A percentile compares a stretch with the other conserved stretches of the same genome.
phyloP scores from a whole-genome alignment of 2,888 invertebrate genomes.

The Cephus nigrinus region DNA sequence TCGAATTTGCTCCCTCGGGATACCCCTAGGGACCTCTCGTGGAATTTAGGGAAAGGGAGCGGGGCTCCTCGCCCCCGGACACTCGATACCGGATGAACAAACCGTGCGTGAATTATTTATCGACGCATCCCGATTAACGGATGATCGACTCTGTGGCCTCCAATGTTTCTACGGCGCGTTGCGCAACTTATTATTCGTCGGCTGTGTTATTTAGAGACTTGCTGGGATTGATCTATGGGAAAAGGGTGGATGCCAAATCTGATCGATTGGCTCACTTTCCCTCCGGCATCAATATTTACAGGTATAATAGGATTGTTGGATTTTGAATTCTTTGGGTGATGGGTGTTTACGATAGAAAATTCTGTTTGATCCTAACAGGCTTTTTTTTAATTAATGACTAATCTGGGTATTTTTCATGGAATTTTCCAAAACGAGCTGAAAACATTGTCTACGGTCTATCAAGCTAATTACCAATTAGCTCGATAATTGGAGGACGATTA shows the following conservation, averaged over 20 bases:
- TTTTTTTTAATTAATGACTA: background rate
- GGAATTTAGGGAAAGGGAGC: background rate
- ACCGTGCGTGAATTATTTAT: background rate
- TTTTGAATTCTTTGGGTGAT: background rate
- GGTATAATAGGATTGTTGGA: background rate
- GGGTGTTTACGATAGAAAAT: background rate
- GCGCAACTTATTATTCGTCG: background rate
- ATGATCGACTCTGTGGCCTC: background rate
- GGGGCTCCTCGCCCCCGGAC: background rate
- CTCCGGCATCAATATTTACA: background rate
- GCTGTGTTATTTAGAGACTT: background rate
- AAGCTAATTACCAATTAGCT: background rate
- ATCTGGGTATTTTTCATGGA: background rate
- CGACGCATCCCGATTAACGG: background rate
- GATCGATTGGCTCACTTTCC: background rate
- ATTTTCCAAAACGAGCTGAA: background rate
- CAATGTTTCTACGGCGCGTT: background rate
- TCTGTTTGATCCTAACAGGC: background rate
- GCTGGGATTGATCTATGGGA: background rate
- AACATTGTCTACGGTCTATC: background rate
- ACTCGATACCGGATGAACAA: background rate
- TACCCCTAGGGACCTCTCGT: background rate
- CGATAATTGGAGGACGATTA: background rate
- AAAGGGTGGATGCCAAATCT: background rate
- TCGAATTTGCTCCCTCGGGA: background rate